Base-by-base conservation (phyloP, 2,113 vertebrate species). In the Ariopsis seemanni region DNA sequence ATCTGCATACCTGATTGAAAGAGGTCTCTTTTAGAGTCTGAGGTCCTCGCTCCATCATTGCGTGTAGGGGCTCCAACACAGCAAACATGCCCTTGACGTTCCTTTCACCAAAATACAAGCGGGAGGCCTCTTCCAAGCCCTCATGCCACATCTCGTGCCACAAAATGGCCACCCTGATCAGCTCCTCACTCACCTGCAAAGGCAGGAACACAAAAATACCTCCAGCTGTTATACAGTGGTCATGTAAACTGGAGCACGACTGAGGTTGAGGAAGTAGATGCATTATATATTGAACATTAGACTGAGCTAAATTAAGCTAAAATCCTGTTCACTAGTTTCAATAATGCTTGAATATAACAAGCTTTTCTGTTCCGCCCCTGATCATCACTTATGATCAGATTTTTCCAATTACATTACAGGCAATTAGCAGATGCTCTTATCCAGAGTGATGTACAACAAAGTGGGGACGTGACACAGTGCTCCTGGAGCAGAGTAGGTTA, bases 111-210 rank as follows among this genome's bases (percentile, higher is more conserved):
- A 99, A 99, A 90, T 99, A 99, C 1, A 99, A 95, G 10, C 98
- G 97, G 0, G 98, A 99, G 0, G 98, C 98, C 89, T 99, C 98
- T 87, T 99, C 98, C 89, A 99, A 91, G 15, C 98, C 98, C 89
- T 99, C 98, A 0, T 99, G 98, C 98, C 98, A 99, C 98, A 99
- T 99, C 94, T 99, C 98, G 0, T 99, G 98, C 98, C 98, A 99
- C 0, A 99, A 93, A 91, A 99, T 99, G 91, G 98, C 98, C 85
- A 99, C 98, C 2, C 98, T 95, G 91, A 99, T 99, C 57, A 99
- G 96, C 90, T 99, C 98, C 91, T 99, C 98, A 0, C 98, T 99
- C 93, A 99, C 98, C 98, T 99, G 92, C 53, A 79, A 30, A 75
- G 27, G n/a, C 10, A 85, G 27, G 55, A 57, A 57, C 14, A 5